phyloP scores from a whole-genome alignment of 2,797 vertebrate genomes.

The Okamejei kenojei region DNA sequence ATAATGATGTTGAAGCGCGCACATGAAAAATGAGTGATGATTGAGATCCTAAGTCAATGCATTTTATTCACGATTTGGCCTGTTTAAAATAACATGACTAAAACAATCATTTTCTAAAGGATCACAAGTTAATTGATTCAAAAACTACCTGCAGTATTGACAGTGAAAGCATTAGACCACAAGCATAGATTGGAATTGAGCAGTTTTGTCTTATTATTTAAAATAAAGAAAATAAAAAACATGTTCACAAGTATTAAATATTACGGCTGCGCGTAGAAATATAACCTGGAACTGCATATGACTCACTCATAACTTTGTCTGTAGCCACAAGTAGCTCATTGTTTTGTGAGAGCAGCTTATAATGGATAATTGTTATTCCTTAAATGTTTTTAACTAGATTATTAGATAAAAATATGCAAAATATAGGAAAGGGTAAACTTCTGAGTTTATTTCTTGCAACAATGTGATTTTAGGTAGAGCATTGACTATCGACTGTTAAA shows the following conservation, averaged over 20 bases:
- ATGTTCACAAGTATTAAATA: neutral
- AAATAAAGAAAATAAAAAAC: neutral
- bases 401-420: neutral
- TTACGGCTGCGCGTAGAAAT: neutral
- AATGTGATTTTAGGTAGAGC: neutral
- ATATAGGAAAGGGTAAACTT: neutral
- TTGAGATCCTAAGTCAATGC: neutral
- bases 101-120: neutral
- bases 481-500: neutral
- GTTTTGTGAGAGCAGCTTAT: neutral
- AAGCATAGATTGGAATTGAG: neutral
- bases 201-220: neutral
- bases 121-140: neutral
- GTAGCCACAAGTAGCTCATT: neutral
- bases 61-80: neutral
- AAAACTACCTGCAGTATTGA: neutral
- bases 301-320: neutral
- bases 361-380: neutral
- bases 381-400: neutral
- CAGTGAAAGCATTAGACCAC: neutral
- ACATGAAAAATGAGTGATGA: slow-evolving; percentile 14
- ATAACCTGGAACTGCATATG: neutral
- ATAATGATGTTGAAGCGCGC: neutral
- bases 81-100: neutral
- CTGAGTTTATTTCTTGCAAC: neutral